Base-by-base conservation (phyloP, 2,113 vertebrate species). In the Festucalex cinctus region DNA sequence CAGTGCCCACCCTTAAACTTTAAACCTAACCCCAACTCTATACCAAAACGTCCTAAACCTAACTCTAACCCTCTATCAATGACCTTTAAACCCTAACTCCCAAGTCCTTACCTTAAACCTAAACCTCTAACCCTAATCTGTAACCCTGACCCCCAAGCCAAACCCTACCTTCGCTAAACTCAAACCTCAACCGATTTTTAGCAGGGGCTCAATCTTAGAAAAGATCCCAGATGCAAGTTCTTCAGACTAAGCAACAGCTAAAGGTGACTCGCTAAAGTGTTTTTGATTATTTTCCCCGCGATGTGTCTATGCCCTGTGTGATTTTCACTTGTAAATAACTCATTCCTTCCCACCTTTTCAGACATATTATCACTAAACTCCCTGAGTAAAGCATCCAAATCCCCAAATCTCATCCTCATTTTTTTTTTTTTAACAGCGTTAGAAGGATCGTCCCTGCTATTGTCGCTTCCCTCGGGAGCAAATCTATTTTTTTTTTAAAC, bases 391-490 rank as follows among this genome's bases (percentile, higher is more conserved):
- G 74, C 83, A 67, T 81, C 73, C 75, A 89, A 85, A 88, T 90
- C 83, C 81, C 76, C 68, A 73, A 83, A 74, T 83, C 82, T 88
- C 83, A 80, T 89, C 86, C 84, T 75, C 74, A 86, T 88, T 85
- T 84, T 78, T 78, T 76, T 79, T 75, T 74, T 70, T 24, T 24
- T 1, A 36, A 36, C 12, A 35, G 84, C 80, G 82, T 86, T 84
- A 85, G 86, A 87, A 78, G 81, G 76, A 90, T 89, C 78, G 85
- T 32, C 71, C 76, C 79, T 59, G 76, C 86, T 66, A 88, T 91
- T 91, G 89, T 90, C 78, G 77, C 82, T 80, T 76, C 81, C 74
- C 86, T 85, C 63, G 82, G 81, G 88, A 88, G 84, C 79, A 88
- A 90, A 90, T 91, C 87, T 86, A 88, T 89, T 91, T 92, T 84